phyloP scores from a whole-genome alignment of 1,140 invertebrate species.

The Drosophila novamexicana region DNA sequence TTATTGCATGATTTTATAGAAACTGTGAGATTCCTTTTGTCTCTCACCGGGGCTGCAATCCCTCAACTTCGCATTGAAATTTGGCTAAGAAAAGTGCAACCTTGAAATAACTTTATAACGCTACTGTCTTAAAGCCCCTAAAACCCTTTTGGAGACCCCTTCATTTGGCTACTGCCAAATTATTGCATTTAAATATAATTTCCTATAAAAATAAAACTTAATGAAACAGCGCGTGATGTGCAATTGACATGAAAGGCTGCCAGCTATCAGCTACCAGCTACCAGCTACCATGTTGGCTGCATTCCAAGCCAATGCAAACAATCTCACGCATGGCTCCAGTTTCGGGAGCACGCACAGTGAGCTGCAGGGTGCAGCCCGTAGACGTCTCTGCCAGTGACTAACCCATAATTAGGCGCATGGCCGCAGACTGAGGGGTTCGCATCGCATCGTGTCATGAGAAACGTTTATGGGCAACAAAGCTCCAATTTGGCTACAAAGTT shows the following conservation, averaged over 20 bases:
- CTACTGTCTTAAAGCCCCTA: not conserved
- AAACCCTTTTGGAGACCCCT: conserved; percentile 1
- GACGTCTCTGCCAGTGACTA: conserved; percentile 14
- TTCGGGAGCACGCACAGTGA: conserved; percentile 1
- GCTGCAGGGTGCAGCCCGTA: not conserved
- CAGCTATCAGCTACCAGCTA: conserved; percentile 15
- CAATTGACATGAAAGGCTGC: conserved; percentile 70
- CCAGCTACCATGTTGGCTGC: conserved; percentile 2
- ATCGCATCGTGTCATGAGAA: conserved; percentile 55
- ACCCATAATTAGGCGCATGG: conserved; percentile 68
- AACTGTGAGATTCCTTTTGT: too few species aligned
- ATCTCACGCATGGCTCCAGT: not conserved
- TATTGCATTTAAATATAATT: conserved; percentile 80
- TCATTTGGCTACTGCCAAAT: conserved; percentile 61
- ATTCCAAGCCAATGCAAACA: conserved; percentile 55
- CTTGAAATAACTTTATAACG: conserved; percentile 56
- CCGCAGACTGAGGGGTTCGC: conserved; percentile 6
- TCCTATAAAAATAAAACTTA: conserved; percentile 73
- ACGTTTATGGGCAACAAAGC: conserved; percentile 69
- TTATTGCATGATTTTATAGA: too few species aligned
- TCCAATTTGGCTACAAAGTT: conserved; percentile 56
- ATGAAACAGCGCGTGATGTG: conserved; percentile 73
- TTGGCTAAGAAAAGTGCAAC: conserved; percentile 20
- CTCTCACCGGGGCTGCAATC: too few species aligned
- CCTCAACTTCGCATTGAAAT: not conserved